Evolutionary conservation across 2,888 invertebrate species (phyloP).

Genomic region (Nasonia oneida): DNA sequence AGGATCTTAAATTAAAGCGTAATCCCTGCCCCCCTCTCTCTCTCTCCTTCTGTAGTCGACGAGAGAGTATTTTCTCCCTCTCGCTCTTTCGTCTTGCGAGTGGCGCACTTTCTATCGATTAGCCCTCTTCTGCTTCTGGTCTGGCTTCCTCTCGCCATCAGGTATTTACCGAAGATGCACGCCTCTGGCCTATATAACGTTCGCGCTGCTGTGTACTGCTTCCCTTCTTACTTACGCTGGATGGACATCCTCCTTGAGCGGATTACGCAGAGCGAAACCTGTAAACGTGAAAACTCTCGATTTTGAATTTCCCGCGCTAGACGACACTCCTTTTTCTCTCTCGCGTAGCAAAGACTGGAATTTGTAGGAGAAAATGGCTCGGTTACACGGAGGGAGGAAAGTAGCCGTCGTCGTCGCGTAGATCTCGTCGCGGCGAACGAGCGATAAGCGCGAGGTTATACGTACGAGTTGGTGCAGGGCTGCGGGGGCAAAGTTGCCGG

Average conservation of each 20-base stretch:
- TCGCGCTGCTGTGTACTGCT: not conserved
- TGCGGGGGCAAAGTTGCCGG: slow-evolving; percentile 40
- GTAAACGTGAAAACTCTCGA: not conserved
- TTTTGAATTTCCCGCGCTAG: not conserved
- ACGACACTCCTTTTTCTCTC: not conserved
- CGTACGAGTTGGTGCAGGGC: slow-evolving; percentile 22
- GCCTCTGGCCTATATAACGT: slow-evolving; percentile 64
- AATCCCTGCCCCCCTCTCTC: slow-evolving; percentile 39
- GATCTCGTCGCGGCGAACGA: slow-evolving; percentile 47
- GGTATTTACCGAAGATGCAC: slow-evolving; percentile 68
- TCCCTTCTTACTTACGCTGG: not conserved
- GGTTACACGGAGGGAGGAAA: not conserved
- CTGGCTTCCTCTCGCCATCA: slow-evolving; percentile 39
- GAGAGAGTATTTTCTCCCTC: not conserved
- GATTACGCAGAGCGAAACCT: not conserved
- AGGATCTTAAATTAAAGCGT: slow-evolving; percentile 60
- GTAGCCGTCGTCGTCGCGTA: slow-evolving; percentile 25
- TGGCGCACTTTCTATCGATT: not conserved
- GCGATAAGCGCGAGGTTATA: slow-evolving; percentile 53
- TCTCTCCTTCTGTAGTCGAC: slow-evolving; percentile 36
- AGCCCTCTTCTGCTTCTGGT: not conserved
- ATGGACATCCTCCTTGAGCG: not conserved
- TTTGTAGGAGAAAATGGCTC: not conserved
- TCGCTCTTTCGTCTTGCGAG: not conserved
- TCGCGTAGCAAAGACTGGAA: not conserved